These are phyloP conservation scores for Lepetodrilus schrolli DNA, from an alignment of 2,888 invertebrate genomes.

Conservation along the genomic window DNA sequence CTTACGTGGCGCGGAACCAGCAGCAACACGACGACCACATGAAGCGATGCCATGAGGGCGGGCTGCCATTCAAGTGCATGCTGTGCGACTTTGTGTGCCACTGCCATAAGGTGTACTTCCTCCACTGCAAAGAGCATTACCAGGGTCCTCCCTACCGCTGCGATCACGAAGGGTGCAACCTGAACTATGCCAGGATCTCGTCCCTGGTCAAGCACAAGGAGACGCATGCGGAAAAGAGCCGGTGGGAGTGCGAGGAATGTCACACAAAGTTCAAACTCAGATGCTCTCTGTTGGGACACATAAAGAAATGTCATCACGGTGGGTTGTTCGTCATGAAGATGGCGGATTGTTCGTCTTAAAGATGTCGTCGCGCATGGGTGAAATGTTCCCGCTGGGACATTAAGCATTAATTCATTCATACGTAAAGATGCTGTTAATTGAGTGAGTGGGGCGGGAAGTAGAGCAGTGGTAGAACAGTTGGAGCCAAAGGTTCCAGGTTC, in stretches of 20 bases:
- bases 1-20: conserved; percentile 45
- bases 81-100: conserved; percentile 81
- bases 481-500: no score
- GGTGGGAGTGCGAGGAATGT: conserved; percentile 78
- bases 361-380: no score
- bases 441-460: no score
- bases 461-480: no score
- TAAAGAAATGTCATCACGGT: conserved; percentile 79
- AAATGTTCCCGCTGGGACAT: no score
- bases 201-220: conserved; percentile 80
- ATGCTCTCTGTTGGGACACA: conserved; percentile 79
- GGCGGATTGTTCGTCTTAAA: no score
- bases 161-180: conserved; percentile 78
- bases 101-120: conserved; percentile 80
- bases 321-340: no score
- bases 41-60: conserved; percentile 46
- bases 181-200: conserved; percentile 77
- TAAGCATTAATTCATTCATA: no score
- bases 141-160: conserved; percentile 81
- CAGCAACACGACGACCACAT: conserved; percentile 51
- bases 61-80: conserved; percentile 76
- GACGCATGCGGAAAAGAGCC: conserved; percentile 78
- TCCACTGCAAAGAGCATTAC: conserved; percentile 80
- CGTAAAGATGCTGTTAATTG: no score
- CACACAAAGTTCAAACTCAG: conserved; percentile 79